Conservation (phyloP, 2,113 vertebrate species). For the Bujurquina vittata region DNA sequence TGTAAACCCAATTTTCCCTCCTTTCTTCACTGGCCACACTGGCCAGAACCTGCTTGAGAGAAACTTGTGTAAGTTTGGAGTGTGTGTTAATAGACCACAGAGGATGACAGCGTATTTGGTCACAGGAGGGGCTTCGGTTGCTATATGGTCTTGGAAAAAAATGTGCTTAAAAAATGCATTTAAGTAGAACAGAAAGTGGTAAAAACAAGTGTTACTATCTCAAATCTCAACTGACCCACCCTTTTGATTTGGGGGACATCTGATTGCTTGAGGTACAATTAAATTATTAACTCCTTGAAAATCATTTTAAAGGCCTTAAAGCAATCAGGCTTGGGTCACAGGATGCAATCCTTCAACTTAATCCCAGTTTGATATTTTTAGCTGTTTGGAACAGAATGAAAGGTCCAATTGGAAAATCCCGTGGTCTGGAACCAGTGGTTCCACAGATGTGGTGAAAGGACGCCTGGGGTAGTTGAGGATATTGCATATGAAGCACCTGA, state of each 20-base stretch:
- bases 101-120: not conserved
- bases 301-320: not conserved
- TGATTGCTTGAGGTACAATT: not conserved
- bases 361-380: not conserved
- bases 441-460: not conserved
- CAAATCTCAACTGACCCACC: not conserved
- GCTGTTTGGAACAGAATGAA: not conserved
- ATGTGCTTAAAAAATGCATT: not conserved
- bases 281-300: not conserved
- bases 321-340: not conserved
- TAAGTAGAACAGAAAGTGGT: not conserved
- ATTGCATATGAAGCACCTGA: too few species aligned
- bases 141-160: conserved; percentile 1
- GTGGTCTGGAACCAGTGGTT: not conserved
- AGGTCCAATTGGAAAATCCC: not conserved
- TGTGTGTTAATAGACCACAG: not conserved
- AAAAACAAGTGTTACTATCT: not conserved
- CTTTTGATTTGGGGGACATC: not conserved
- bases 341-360: not conserved
- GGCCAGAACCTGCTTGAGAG: conserved; percentile 49
- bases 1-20: not conserved
- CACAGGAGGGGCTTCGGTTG: not conserved
- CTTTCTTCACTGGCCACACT: conserved; percentile 1
- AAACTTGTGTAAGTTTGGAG: conserved; percentile 7
- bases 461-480: too few species aligned